Percentiles rank a stretch among this genome's conserved stretches.
These are phyloP conservation scores for Eulemur coronatus DNA, from an alignment of 2,797 vertebrate species.

Conservation along the genomic window DNA sequence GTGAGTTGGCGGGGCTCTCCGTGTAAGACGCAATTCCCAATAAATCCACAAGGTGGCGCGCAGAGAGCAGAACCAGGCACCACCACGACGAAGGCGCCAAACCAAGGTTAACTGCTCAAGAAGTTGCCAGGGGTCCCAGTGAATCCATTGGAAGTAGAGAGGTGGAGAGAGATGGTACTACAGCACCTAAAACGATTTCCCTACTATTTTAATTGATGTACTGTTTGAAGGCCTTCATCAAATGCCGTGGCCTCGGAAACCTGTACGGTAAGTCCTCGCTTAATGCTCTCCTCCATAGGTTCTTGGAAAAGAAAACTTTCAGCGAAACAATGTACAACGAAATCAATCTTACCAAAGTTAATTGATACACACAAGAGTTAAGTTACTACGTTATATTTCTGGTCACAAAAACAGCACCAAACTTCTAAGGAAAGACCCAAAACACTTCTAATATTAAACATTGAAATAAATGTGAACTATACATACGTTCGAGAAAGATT, in stretches of 20 bases:
- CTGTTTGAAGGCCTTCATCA: background rate
- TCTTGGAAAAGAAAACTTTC: background rate
- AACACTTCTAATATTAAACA: background rate
- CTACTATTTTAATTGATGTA: background rate
- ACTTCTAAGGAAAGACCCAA: background rate
- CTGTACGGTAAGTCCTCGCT: background rate
- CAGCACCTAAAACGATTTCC: background rate
- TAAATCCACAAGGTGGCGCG: slow-evolving; percentile 62
- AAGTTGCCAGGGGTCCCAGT: background rate
- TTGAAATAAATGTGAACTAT: background rate
- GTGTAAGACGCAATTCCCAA: slow-evolving; percentile 5
- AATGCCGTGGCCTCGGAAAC: background rate
- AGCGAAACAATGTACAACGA: background rate
- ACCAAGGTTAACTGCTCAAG: background rate
- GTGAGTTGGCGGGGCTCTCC: background rate
- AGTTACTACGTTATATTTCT: background rate
- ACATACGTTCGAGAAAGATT: background rate
- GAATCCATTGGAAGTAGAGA: background rate
- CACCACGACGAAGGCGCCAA: background rate
- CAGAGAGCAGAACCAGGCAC: background rate
- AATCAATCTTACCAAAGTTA: background rate
- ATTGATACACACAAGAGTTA: background rate
- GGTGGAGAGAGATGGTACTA: background rate
- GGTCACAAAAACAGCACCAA: background rate
- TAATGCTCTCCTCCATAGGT: background rate